Conservation (phyloP, 2,888 invertebrate species). For the Parascotia fuliginaria region DNA sequence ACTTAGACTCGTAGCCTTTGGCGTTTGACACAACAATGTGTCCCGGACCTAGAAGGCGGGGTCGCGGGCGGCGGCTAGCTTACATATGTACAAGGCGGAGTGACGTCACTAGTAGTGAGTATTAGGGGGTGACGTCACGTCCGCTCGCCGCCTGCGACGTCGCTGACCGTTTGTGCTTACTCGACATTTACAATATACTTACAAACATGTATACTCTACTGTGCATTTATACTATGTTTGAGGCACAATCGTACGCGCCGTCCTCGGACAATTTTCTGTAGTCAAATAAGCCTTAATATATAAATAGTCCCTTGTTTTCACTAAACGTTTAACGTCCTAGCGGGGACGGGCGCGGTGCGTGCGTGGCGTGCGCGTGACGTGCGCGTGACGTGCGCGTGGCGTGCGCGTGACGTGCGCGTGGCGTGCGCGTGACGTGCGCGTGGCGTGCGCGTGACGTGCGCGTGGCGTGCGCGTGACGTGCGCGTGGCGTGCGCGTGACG, state of each 20-base stretch:
- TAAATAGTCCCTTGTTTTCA: constrained; percentile 28
- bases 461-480: constrained; percentile 8
- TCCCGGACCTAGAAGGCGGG: constrained; percentile 28
- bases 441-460: constrained; percentile 4
- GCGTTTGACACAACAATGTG: constrained; percentile 37
- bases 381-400: constrained; percentile 5
- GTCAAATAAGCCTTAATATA: constrained; percentile 39
- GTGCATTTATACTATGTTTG: constrained; percentile 26
- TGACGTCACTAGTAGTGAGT: constrained; percentile 27
- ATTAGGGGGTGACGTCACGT: too few species aligned
- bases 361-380: constrained; percentile 1
- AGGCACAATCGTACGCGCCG: constrained; percentile 24
- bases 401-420: neutral
- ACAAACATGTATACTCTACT: constrained; percentile 15
- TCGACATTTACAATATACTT: constrained; percentile 16
- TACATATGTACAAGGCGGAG: constrained; percentile 28
- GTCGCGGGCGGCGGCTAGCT: constrained; percentile 14
- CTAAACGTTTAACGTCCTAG: constrained; percentile 17
- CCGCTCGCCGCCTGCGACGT: too few species aligned
- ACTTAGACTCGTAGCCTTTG: constrained; percentile 42
- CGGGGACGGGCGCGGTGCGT: constrained; percentile 1
- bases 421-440: constrained; percentile 54
- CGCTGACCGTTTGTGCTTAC: constrained; percentile 16
- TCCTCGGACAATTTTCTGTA: constrained; percentile 26
- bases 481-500: constrained; percentile 1